phyloP scores from a whole-genome alignment of 1,140 invertebrate genomes.

The Holotrichia oblita region DNA sequence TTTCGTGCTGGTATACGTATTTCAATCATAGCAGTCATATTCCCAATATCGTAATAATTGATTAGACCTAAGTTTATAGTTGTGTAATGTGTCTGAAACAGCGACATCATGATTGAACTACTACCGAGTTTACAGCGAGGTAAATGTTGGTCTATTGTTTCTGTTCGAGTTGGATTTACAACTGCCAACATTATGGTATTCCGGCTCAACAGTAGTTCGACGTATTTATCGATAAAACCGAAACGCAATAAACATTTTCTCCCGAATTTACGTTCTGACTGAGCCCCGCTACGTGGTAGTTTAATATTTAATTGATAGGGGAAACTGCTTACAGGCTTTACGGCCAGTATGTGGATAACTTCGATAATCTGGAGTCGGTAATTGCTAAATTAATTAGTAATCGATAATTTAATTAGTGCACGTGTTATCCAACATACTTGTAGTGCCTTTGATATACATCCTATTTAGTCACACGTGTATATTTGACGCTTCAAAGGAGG shows the following conservation, averaged over 20 bases:
- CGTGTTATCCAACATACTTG: background rate
- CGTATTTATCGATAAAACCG: conserved; percentile 23
- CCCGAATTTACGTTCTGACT: background rate
- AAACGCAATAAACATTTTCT: background rate
- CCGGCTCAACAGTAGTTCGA: background rate
- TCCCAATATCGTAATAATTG: too few species aligned
- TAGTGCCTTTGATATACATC: background rate
- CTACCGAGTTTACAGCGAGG: background rate
- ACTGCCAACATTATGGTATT: conserved; percentile 9
- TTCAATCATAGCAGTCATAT: too few species aligned
- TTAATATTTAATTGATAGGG: conserved; percentile 33
- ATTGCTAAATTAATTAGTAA: conserved; percentile 31
- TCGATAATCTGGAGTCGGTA: conserved; percentile 21
- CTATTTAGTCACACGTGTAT: background rate
- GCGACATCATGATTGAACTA: background rate
- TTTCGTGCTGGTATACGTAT: too few species aligned
- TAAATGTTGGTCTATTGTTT: background rate
- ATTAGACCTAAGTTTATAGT: too few species aligned
- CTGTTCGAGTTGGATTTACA: background rate
- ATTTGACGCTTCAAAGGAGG: background rate
- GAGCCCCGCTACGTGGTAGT: background rate
- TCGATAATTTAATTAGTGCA: conserved; percentile 34
- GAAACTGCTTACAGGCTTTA: conserved; percentile 5
- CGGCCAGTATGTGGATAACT: background rate
- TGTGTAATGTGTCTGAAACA: background rate